Evolutionary conservation across 2,888 invertebrate species (phyloP).

Genomic region (Flexamia atlantica): DNA sequence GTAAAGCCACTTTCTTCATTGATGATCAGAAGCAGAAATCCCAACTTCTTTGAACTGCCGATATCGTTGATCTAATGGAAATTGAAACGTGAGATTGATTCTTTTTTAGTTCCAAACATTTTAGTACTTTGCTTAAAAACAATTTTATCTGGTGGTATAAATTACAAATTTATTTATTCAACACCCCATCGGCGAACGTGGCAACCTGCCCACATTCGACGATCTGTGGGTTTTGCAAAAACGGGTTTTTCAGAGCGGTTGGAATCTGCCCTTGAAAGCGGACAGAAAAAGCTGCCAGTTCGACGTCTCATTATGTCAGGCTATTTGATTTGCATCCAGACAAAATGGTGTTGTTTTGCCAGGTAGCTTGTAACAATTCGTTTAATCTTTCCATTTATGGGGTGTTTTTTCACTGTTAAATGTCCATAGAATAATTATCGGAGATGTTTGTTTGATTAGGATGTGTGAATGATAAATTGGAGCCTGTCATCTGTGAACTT

Average conservation of each 20-base stretch:
- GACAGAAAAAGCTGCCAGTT: not conserved
- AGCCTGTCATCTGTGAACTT: too few relatives aligned
- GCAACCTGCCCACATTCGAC: conserved; percentile 1
- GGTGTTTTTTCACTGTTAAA: too few relatives aligned
- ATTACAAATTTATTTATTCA: conserved; percentile 19
- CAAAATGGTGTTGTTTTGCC: not conserved
- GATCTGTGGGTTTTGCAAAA: conserved; percentile 32
- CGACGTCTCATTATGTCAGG: not conserved
- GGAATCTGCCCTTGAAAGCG: conserved; percentile 23
- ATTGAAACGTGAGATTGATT: not conserved
- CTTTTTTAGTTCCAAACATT: not conserved
- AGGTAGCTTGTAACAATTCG: not conserved
- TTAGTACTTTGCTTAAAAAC: not conserved
- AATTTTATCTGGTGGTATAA: not conserved
- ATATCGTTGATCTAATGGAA: not conserved
- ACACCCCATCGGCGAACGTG: conserved; percentile 1
- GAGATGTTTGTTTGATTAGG: too few relatives aligned
- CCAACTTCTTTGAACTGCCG: not conserved
- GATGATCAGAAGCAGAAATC: too few relatives aligned
- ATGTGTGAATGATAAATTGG: too few relatives aligned
- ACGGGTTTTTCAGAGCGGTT: conserved; percentile 21
- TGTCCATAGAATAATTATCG: too few relatives aligned
- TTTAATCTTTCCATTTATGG: conserved; percentile 1
- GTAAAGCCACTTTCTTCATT: too few relatives aligned
- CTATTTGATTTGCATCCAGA: not conserved